Evolutionary conservation across 2,888 invertebrate genomes (phyloP).

Genomic region (Amphipyra tragopoginis): DNA sequence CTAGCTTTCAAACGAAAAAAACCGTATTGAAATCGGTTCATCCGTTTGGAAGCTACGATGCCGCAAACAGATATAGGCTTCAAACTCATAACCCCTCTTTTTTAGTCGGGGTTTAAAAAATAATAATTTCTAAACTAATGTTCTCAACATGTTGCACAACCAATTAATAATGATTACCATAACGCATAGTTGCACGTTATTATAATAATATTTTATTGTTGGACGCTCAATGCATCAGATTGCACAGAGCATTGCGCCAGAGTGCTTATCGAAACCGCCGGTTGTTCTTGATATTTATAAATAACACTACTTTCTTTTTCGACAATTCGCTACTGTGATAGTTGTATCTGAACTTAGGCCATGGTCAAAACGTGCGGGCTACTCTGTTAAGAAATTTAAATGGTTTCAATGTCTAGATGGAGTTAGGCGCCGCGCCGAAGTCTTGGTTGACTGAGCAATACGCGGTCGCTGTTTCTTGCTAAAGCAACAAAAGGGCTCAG

Average conservation of each 20-base stretch:
- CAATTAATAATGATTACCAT: neutral
- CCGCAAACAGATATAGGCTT: too few relatives aligned
- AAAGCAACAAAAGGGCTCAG: too few relatives aligned
- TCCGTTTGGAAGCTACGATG: too few relatives aligned
- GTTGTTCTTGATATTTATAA: constrained; percentile 35
- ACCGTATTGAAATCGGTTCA: too few relatives aligned
- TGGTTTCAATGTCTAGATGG: too few relatives aligned
- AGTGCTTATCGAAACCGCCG: constrained; percentile 3
- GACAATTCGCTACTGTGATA: constrained; percentile 23
- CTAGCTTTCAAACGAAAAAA: too few relatives aligned
- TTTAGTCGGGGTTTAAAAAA: too few relatives aligned
- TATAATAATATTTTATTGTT: neutral
- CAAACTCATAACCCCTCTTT: too few relatives aligned
- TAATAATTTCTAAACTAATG: constrained; percentile 2
- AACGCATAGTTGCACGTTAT: constrained; percentile 3
- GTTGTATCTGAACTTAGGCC: constrained; percentile 20
- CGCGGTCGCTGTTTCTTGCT: too few relatives aligned
- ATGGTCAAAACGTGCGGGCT: constrained; percentile 16
- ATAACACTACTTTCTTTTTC: constrained; percentile 40
- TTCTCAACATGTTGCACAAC: constrained; percentile 3
- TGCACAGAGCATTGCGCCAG: constrained; percentile 21
- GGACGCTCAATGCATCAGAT: constrained; percentile 4
- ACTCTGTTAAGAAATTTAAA: constrained; percentile 10
- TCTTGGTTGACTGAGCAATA: too few relatives aligned
- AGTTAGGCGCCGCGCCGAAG: too few relatives aligned